phyloP scores from a whole-genome alignment of 2,797 vertebrate species.

The Acestrorhynchus altus region DNA sequence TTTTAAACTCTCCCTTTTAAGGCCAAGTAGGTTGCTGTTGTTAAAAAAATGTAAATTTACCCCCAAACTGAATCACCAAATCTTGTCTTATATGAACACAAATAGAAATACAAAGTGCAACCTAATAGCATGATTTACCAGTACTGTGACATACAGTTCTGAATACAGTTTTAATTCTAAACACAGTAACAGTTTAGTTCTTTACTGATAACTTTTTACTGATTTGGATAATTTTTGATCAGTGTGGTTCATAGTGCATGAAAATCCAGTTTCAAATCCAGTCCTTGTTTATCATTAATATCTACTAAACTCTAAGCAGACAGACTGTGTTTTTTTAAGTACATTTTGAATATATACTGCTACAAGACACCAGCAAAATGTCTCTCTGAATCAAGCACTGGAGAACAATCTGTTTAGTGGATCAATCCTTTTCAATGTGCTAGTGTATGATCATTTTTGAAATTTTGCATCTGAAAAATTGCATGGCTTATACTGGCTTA shows the following conservation, averaged over 20 bases:
- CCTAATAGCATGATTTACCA: neutral
- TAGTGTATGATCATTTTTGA: neutral
- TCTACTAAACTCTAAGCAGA: neutral
- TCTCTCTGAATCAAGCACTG: neutral
- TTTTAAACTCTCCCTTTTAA: conserved; percentile 17
- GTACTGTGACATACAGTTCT: neutral
- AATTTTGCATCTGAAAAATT: neutral
- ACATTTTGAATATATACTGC: neutral
- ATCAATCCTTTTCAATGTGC: neutral
- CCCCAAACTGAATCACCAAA: neutral
- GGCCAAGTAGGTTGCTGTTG: neutral
- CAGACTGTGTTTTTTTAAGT: neutral
- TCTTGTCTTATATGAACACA: neutral
- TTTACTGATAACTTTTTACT: no score
- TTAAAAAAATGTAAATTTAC: neutral
- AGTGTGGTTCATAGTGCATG: no score
- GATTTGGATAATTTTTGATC: no score
- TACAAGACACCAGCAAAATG: neutral
- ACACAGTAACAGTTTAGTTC: no score
- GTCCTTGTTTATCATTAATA: no score
- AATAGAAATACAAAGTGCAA: neutral
- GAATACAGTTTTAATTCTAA: neutral
- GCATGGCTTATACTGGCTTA: no score
- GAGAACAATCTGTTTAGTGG: neutral
- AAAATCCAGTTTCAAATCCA: no score